Percentiles rank a stretch among this genome's conserved stretches.
Conservation (phyloP, 2,888 invertebrate genomes). For the Neoitamus cyanurus region DNA sequence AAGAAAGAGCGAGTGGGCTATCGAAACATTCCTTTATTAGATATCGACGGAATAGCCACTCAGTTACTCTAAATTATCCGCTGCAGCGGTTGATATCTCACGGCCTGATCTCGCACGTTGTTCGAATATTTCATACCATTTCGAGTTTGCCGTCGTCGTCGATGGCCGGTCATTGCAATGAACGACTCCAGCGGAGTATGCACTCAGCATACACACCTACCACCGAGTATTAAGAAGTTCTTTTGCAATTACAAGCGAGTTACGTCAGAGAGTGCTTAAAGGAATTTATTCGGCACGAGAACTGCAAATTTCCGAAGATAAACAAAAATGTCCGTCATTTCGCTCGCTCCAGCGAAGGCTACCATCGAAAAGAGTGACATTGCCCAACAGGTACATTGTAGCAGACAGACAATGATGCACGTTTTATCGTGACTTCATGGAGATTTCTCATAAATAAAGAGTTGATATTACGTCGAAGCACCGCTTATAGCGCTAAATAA, state of each 20-base stretch:
- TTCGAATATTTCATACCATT: constrained; percentile 19
- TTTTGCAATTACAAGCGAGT: constrained; percentile 23
- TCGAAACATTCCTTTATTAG: neutral
- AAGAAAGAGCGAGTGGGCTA: neutral
- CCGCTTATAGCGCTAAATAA: neutral
- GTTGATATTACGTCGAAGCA: neutral
- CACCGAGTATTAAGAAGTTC: neutral
- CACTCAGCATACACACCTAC: neutral
- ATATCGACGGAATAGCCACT: neutral
- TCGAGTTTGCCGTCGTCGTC: neutral
- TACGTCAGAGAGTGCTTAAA: constrained; percentile 4
- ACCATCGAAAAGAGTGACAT: neutral
- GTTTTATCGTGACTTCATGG: constrained; percentile 47
- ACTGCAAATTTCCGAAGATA: constrained; percentile 28
- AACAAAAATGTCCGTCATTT: neutral
- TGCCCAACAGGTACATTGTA: constrained; percentile 24
- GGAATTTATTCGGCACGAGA: constrained; percentile 41
- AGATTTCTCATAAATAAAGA: constrained; percentile 31
- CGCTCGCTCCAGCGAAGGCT: neutral
- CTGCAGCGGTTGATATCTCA: neutral
- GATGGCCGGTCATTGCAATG: neutral
- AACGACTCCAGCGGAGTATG: neutral
- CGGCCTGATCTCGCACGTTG: constrained; percentile 22
- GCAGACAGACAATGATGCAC: constrained; percentile 39
- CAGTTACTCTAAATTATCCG: constrained; percentile 1